Evolutionary conservation across 1,140 invertebrate genomes (phyloP), one percentile per base, ranked within the genome.

Genomic region (Phthorimaea operculella): DNA sequence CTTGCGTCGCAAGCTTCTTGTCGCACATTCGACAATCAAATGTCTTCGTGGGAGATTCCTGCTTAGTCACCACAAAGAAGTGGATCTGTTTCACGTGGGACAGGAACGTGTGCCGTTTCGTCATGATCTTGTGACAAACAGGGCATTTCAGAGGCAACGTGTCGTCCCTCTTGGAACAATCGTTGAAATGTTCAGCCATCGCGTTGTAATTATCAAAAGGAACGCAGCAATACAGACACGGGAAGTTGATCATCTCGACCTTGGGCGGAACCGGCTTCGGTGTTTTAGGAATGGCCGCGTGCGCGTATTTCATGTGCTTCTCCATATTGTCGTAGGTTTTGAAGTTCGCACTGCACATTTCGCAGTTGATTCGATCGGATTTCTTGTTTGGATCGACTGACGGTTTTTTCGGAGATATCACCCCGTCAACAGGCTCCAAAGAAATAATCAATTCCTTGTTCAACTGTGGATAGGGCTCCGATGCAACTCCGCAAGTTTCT

Each of bases 21-120:
- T 54, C 62, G 51, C 85, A 87, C 60, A 85, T 76, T 18, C 79
- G 69, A 61, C 85, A 87, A 33, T 76, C 66, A 33, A 71, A 71
- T 18, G 39, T 15, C 34, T 56, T 59, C 47, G 60, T 8, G 7
- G 12, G 14, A 17, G 51, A 1, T 21, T 54, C 44, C 11, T 17
- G 48, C 60, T 64, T 16, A 39, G 18, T 11, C 17, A 44, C 42
- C 15, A 55, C 50, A 33, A 55, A 57, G 18, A 65, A 69, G 64
- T 55, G 68, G 50, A 59, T 50, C 36, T 63, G 56, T 54, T 73
- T 84, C 9, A 82, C 33, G 53, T 84, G 79, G 1, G 59, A 18
- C n/a, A 74, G 70, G 51, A 79, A 82, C 6, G 63, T 59, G 0
- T 49, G 58, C 50, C 67, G 74, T 55, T 68, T 74, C 1, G 57